These are phyloP conservation scores for Scrobipalpa atriplicella DNA, from an alignment of 2,888 invertebrate genomes.

Conservation along the genomic window DNA sequence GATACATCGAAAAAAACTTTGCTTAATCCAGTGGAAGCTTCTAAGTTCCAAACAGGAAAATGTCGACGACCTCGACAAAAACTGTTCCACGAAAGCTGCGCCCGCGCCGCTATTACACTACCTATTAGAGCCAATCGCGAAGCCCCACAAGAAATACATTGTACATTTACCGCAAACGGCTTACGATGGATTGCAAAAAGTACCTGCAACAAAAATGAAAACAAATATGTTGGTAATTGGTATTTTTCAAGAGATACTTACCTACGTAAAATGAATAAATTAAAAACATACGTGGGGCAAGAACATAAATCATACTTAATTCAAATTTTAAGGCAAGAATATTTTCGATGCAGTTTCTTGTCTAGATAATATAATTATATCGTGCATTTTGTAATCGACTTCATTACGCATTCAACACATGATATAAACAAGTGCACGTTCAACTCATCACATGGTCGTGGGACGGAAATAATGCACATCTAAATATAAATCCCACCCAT, in stretches of 20 bases:
- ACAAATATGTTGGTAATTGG: not conserved
- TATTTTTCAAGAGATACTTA: too few species aligned
- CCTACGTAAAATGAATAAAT: too few species aligned
- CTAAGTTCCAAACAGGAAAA: slow-evolving; percentile 34
- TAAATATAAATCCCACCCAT: not conserved
- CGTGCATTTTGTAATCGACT: slow-evolving; percentile 30
- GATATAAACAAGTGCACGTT: slow-evolving; percentile 12
- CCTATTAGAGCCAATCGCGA: slow-evolving; percentile 9
- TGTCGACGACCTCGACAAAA: slow-evolving; percentile 57
- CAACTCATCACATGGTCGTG: slow-evolving; percentile 15
- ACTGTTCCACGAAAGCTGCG: slow-evolving; percentile 42
- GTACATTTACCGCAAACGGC: not conserved
- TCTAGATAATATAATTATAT: too few species aligned
- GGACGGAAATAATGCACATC: slow-evolving; percentile 2
- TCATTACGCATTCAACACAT: slow-evolving; percentile 33
- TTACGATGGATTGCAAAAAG: not conserved
- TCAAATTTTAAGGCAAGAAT: too few species aligned
- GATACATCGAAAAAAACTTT: too few species aligned
- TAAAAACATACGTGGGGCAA: too few species aligned
- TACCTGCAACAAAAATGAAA: not conserved
- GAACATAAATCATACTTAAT: too few species aligned
- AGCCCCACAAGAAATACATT: slow-evolving; percentile 19
- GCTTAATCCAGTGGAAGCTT: not conserved
- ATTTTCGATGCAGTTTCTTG: too few species aligned
- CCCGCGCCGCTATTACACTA: not conserved